Conservation (phyloP, 2,797 vertebrate genomes). For the Linurgus olivaceus region DNA sequence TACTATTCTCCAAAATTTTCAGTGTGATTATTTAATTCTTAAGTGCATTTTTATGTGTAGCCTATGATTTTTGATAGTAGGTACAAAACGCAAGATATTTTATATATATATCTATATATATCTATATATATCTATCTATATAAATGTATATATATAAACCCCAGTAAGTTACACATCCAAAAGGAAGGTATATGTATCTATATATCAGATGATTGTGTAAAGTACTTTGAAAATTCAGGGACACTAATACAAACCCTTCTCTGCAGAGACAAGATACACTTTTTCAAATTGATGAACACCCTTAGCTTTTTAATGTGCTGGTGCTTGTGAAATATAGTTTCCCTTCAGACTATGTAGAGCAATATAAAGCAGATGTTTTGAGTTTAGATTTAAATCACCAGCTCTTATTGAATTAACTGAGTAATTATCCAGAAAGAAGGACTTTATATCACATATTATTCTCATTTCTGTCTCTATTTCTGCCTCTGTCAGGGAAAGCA, state of each 20-base stretch:
- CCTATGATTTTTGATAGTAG: neutral
- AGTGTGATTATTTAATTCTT: neutral
- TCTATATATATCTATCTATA: rapidly evolving
- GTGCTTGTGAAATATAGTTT: neutral
- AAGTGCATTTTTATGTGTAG: rapidly evolving
- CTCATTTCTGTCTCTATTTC: slow-evolving; percentile 13
- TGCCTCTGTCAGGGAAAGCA: neutral
- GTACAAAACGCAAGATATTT: neutral
- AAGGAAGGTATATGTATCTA: neutral
- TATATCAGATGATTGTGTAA: neutral
- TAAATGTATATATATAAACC: neutral
- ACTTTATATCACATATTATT: neutral
- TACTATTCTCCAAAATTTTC: neutral
- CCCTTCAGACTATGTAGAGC: neutral
- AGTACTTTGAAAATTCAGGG: neutral
- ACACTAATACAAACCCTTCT: neutral
- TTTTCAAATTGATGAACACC: neutral
- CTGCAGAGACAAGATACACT: neutral
- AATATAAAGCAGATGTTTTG: slow-evolving; percentile 41
- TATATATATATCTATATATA: rapidly evolving
- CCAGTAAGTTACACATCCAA: neutral
- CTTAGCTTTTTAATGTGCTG: neutral
- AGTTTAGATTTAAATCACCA: slow-evolving; percentile 59
- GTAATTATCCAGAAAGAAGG: slow-evolving; percentile 3
- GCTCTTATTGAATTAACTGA: slow-evolving; percentile 26